Conservation (phyloP, 2,113 vertebrate genomes). For the Oceanodroma tethys region DNA sequence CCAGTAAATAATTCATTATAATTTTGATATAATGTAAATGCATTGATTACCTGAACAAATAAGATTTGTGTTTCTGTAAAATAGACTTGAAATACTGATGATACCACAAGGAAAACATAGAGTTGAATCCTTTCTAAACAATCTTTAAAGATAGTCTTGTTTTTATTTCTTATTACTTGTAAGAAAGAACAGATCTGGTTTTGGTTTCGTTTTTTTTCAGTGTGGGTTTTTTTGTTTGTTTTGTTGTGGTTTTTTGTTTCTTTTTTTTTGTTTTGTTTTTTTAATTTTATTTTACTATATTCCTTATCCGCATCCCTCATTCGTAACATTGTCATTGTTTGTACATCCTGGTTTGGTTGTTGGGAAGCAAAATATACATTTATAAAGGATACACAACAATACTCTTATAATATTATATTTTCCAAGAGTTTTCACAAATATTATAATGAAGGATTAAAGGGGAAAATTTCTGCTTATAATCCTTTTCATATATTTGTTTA, state of each 20-base stretch:
- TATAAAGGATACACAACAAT: not conserved
- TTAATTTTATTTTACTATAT: not conserved
- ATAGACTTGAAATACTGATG: not conserved
- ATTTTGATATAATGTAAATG: not conserved
- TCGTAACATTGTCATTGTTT: not conserved
- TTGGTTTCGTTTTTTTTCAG: too few species aligned
- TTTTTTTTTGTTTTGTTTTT: not conserved
- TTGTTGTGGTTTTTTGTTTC: too few species aligned
- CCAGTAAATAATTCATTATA: not conserved
- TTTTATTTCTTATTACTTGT: not conserved
- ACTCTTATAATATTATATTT: not conserved
- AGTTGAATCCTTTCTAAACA: not conserved
- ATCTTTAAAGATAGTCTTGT: not conserved
- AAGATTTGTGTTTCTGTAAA: not conserved
- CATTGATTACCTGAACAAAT: not conserved
- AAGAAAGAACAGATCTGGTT: not conserved
- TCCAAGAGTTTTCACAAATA: not conserved
- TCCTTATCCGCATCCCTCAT: not conserved
- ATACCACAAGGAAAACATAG: not conserved
- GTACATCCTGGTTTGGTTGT: not conserved
- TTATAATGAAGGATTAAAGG: not conserved
- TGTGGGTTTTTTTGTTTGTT: too few species aligned
- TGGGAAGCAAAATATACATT: not conserved
- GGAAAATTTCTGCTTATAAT: not conserved
- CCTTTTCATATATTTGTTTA: not conserved